Evolutionary conservation across 2,113 vertebrate species (phyloP), one percentile per base, ranked within the genome.

Genomic region (Hydropotes inermis): DNA sequence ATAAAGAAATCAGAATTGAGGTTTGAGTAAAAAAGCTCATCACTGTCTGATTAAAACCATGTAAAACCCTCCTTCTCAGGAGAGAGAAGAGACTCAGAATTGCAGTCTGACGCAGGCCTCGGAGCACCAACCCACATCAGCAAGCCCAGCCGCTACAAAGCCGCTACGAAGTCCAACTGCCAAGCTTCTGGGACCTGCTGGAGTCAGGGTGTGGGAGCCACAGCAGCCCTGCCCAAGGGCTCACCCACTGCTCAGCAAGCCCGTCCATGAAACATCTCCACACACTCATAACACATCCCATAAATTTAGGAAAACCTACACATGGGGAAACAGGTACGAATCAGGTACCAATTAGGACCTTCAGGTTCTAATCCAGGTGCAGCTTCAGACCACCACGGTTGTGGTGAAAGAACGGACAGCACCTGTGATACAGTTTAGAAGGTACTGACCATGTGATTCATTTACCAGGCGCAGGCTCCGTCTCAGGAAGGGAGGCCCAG

Each of bases 391-490:
- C 2, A 39, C 13, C 33, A 15, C 81, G n/a, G 21, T 27, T 13
- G 50, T 25, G 33, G 45, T 30, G 21, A 15, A 54, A 12, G 81
- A 33, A 2, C 36, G 33, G 50, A 33, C 21, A 36, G 50, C 33
- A 36, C 19, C 16, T 6, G 3, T 54, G 19, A 83, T 1, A 0
- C 33, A 39, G 81, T 5, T 83, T 12, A 55, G 23, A 36, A n/a
- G 52, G 52, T 27, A 27, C 27, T 1, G 2, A 55, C n/a, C 21
- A 39, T 13, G 27, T 8, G 30, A 2, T 4, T 27, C 50, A 23
- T 83, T 54, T n/a, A 39, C n/a, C 33, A 36, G n/a, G 52, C 1
- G 0, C 50, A 55, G 50, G 81, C 36, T 0, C 12, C 7, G 4
- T 16, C 13, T 54, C n/a, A 55, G 52, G 81, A 83, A 23, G 21